These are phyloP conservation scores for Tachina fera DNA, from an alignment of 2,888 invertebrate species.

Conservation along the genomic window DNA sequence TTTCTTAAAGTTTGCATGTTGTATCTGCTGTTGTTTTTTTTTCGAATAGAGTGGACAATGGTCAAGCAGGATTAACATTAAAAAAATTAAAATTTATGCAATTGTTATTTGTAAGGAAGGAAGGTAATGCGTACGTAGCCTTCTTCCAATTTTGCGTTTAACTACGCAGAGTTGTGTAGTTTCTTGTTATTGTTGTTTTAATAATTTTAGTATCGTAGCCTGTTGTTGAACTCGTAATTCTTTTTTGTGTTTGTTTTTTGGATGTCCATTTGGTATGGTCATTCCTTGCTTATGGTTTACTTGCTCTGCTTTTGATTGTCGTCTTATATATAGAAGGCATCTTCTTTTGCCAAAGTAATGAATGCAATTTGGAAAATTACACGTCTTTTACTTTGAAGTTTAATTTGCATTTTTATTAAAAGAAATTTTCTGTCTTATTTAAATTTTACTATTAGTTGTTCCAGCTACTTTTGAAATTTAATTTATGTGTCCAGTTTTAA, in stretches of 20 bases:
- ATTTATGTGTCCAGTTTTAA: conserved; percentile 74
- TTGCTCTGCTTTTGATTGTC: conserved; percentile 73
- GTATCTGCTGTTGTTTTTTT: conserved; percentile 22
- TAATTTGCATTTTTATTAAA: conserved; percentile 75
- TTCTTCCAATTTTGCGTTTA: conserved; percentile 21
- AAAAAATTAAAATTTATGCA: conserved; percentile 72
- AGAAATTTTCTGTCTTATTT: conserved; percentile 35
- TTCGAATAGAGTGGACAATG: conserved; percentile 72
- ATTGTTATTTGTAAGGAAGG: conserved; percentile 58
- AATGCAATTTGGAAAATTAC: conserved; percentile 62
- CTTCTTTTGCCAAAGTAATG: conserved; percentile 19
- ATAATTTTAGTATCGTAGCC: not conserved
- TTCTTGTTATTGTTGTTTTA: conserved; percentile 7
- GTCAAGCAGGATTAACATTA: conserved; percentile 73
- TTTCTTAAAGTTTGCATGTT: conserved; percentile 44
- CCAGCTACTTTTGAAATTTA: conserved; percentile 56
- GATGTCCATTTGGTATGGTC: conserved; percentile 37
- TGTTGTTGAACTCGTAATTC: conserved; percentile 63
- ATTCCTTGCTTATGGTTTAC: conserved; percentile 19
- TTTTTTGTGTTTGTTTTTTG: not conserved
- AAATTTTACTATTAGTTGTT: conserved; percentile 12
- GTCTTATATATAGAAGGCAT: conserved; percentile 38
- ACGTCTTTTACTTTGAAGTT: conserved; percentile 39
- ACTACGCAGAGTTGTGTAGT: not conserved
- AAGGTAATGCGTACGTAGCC: not conserved